Base-by-base conservation (phyloP, 2,113 vertebrate genomes). In the crab-eating macaque (Macaca fascicularis) region DNA sequence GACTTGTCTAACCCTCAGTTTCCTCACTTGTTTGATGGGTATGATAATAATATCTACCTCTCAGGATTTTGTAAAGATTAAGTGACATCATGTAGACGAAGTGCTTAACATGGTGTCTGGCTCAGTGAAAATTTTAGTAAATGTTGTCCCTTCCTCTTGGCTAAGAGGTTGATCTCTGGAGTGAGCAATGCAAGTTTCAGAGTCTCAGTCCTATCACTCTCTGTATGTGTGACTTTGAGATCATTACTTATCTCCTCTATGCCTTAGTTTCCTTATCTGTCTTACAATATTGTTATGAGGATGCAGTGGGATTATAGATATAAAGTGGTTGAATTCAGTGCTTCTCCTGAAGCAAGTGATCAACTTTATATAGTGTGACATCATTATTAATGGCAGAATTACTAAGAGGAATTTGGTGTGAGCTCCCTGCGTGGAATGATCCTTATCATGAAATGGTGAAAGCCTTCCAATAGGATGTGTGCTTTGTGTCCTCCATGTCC, bases 101-200 rank as follows among this genome's bases (percentile, higher is more conserved):
- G n/a, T 22, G 32, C n/a, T 87, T 81, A 87, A 22, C 35, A 40
- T 52, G 64, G 22, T 64, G 23, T 81, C 88, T 86, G 74, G 19
- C 48, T 79, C 45, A 23, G 23, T 85, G 48, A 85, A 76, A 69
- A 72, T 67, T 80, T 94, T 48, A 91, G 30, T 52, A 79, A 90
- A 93, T 20, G 5, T 55, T 81, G 86, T 50, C 6, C n/a, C 35
- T 79, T 48, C n/a, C 20, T 91, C 61, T 94, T 45, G 40, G 14
- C 40, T 93, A 38, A 93, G 75, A 92, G 48, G 61, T 89, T 91
- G 55, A 84, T 84, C 12, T 64, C 45, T 92, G 38, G 32, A 94
- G 35, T 88, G 64, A 38, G 16, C 8, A 40, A 93, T 14, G 14
- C 8, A 79, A 55, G 30, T 27, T 76, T 72, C 17, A 2, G 43